These are phyloP conservation scores for Caenorhabditis macrosperma DNA, from an alignment of 2,888 invertebrate genomes.

Conservation along the genomic window DNA sequence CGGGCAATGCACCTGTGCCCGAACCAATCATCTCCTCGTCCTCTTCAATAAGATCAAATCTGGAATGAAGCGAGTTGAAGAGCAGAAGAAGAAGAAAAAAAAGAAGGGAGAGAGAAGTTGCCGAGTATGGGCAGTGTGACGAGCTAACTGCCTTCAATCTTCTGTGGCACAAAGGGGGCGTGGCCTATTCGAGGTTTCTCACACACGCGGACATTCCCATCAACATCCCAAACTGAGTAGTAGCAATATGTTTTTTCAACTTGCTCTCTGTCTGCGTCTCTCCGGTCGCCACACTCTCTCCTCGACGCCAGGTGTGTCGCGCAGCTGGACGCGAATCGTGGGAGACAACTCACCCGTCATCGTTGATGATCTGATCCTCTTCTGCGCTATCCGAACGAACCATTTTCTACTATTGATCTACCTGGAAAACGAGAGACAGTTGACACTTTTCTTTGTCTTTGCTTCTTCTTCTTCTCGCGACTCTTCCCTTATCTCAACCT, in stretches of 20 bases:
- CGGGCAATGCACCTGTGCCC: constrained; percentile 59
- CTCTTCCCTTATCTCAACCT: constrained; percentile 13
- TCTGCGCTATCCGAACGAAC: constrained; percentile 73
- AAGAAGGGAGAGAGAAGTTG: neutral
- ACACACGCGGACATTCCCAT: neutral
- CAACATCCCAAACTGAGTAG: too few relatives aligned
- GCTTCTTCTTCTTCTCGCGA: neutral
- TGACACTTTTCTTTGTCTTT: constrained; percentile 12
- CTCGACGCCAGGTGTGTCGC: neutral
- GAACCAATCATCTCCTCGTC: constrained; percentile 57
- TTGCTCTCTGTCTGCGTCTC: neutral
- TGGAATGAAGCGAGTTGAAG: constrained; percentile 5
- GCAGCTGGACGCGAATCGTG: neutral
- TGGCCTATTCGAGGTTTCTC: too few relatives aligned
- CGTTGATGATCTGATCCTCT: constrained; percentile 65
- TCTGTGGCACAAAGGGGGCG: neutral
- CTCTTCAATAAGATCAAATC: constrained; percentile 61
- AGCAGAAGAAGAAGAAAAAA: neutral
- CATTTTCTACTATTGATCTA: constrained; percentile 65
- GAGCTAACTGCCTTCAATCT: neutral
- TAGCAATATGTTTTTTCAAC: neutral
- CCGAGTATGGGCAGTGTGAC: neutral
- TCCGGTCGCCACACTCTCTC: neutral
- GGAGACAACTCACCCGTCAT: constrained; percentile 48
- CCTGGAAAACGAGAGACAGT: constrained; percentile 28